These are phyloP conservation scores for Lytechinus pictus DNA, from an alignment of 35 echinoderm and acorn worm species.

Conservation along the genomic window DNA sequence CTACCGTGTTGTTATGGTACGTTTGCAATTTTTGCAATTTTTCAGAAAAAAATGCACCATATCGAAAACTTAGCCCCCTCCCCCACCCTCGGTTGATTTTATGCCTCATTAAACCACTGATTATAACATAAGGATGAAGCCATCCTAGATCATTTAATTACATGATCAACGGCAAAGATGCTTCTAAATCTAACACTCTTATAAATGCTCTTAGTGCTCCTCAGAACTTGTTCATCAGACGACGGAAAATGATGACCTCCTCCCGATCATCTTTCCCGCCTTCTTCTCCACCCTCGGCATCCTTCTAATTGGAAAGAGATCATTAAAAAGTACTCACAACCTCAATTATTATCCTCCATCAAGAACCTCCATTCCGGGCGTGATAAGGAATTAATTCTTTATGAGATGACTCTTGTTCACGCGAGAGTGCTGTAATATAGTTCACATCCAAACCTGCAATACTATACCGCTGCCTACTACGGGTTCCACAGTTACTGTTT, in stretches of 20 bases:
- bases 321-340: not conserved
- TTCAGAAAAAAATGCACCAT: too few species aligned
- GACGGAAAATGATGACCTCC: not conserved
- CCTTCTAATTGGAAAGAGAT: not conserved
- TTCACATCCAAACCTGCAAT: not conserved
- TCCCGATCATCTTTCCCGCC: not conserved
- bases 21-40: too few species aligned
- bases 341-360: conserved; percentile 3
- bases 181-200: not conserved
- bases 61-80: too few species aligned
- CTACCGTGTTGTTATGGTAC: too few species aligned
- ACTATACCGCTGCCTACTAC: not conserved
- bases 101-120: too few species aligned
- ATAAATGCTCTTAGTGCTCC: not conserved
- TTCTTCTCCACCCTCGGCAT: not conserved
- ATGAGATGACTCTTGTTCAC: not conserved
- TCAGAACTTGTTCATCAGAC: not conserved
- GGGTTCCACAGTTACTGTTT: too few species aligned
- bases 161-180: not conserved
- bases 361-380: not conserved
- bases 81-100: too few species aligned
- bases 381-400: not conserved
- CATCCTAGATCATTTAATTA: not conserved
- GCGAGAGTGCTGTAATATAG: not conserved
- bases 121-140: not conserved